Percentiles rank a stretch among this genome's conserved stretches.
phyloP scores from a whole-genome alignment of 2,888 invertebrate species.

The Polymixis flavicincta region DNA sequence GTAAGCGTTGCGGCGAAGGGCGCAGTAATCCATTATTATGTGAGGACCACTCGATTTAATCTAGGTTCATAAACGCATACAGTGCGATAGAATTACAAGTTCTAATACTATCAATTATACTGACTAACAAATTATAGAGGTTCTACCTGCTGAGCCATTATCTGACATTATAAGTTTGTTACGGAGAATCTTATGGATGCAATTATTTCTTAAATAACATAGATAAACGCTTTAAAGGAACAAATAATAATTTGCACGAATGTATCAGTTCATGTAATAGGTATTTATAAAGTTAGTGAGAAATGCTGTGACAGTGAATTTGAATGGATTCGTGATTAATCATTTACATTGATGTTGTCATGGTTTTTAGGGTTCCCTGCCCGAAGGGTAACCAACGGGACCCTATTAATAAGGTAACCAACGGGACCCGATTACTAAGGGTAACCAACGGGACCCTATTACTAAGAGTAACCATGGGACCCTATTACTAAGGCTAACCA shows the following conservation, averaged over 20 bases:
- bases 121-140: slow-evolving; percentile 7
- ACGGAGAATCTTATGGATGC: slow-evolving; percentile 10
- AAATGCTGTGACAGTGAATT: background rate
- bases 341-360: background rate
- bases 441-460: no score
- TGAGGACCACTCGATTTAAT: background rate
- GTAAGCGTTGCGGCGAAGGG: background rate
- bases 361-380: background rate
- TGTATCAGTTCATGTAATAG: slow-evolving; percentile 1
- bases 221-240: background rate
- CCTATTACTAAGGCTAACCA: no score
- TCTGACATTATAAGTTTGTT: slow-evolving; percentile 29
- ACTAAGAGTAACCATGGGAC: no score
- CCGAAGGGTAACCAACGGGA: no score
- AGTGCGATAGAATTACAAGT: background rate
- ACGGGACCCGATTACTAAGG: no score
- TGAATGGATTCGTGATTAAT: slow-evolving; percentile 15
- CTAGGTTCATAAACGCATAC: background rate
- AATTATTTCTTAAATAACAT: slow-evolving; percentile 23
- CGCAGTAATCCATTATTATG: background rate
- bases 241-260: slow-evolving; percentile 18
- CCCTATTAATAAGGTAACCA: no score
- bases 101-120: slow-evolving; percentile 9
- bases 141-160: background rate
- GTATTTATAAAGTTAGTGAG: slow-evolving; percentile 14